These are phyloP conservation scores for Hemibagrus guttatus DNA, from an alignment of 2,797 vertebrate genomes.

Conservation along the genomic window DNA sequence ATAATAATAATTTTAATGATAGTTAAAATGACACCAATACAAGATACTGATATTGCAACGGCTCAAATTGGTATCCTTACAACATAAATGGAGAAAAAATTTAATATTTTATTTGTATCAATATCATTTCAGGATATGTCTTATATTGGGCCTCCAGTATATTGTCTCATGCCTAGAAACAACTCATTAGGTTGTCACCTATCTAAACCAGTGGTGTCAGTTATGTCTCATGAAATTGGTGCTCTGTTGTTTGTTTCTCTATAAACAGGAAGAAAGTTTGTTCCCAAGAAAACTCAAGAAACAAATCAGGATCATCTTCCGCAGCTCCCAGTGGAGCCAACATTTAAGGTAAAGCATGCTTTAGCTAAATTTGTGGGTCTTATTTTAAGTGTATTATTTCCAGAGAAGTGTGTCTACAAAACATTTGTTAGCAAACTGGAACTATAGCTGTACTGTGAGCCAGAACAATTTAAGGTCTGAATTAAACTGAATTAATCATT, in stretches of 20 bases:
- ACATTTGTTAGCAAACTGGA: background rate
- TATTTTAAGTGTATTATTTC: background rate
- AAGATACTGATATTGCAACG: background rate
- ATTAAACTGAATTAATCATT: background rate
- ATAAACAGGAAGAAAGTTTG: slow-evolving; percentile 82
- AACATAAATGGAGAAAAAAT: background rate
- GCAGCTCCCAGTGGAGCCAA: slow-evolving; percentile 76
- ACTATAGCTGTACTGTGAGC: background rate
- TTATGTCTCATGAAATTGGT: background rate
- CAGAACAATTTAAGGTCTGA: background rate
- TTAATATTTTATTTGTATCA: too few species aligned
- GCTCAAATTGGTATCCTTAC: background rate
- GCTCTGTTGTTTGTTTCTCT: slow-evolving; percentile 30
- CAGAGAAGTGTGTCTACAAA: background rate
- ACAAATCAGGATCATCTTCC: slow-evolving; percentile 80
- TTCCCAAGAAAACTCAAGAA: slow-evolving; percentile 77
- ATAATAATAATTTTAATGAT: background rate
- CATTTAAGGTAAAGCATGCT: slow-evolving; percentile 86
- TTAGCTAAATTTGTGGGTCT: background rate
- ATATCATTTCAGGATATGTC: background rate
- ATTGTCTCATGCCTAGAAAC: background rate
- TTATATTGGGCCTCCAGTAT: background rate
- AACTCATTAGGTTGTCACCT: background rate
- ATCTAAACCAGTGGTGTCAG: slow-evolving; percentile 2
- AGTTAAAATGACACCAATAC: background rate